These are phyloP conservation scores for Proterorhinus semilunaris DNA, from an alignment of 2,113 vertebrate genomes.

Conservation along the genomic window DNA sequence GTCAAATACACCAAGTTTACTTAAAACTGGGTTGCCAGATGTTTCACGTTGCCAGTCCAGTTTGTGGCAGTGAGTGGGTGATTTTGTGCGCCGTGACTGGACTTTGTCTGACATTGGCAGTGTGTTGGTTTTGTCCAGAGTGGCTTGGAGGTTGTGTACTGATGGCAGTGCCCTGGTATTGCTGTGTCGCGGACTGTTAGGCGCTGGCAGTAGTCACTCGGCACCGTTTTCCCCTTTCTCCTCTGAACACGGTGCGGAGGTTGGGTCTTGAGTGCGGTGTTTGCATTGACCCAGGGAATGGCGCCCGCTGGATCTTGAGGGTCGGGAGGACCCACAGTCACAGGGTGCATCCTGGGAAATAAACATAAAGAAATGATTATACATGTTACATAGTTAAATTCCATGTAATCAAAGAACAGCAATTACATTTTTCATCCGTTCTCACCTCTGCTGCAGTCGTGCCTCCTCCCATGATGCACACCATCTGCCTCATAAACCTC, in stretches of 20 bases:
- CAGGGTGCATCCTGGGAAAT: conserved; percentile 85
- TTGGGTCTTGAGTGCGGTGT: conserved; percentile 80
- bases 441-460: conserved; percentile 56
- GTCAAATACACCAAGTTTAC: neutral
- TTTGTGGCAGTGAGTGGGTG: conserved; percentile 49
- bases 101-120: conserved; percentile 57
- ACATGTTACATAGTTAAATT: no score
- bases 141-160: conserved; percentile 14
- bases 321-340: conserved; percentile 86
- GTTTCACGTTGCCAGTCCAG: conserved; percentile 11
- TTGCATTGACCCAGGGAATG: conserved; percentile 88
- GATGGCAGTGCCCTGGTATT: conserved; percentile 50
- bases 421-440: neutral
- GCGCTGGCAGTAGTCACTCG: conserved; percentile 69
- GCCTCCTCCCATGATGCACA: conserved; percentile 62
- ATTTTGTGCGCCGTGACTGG: conserved; percentile 43
- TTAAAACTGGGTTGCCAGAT: conserved; percentile 1
- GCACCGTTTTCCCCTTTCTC: conserved; percentile 76
- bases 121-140: neutral
- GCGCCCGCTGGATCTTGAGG: conserved; percentile 81
- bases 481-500: conserved; percentile 84
- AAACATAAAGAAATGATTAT: neutral
- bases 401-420: no score
- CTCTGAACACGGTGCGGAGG: conserved; percentile 40
- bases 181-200: neutral